phyloP scores from a whole-genome alignment of 2,888 invertebrate genomes.

The Agrotis segetum region DNA sequence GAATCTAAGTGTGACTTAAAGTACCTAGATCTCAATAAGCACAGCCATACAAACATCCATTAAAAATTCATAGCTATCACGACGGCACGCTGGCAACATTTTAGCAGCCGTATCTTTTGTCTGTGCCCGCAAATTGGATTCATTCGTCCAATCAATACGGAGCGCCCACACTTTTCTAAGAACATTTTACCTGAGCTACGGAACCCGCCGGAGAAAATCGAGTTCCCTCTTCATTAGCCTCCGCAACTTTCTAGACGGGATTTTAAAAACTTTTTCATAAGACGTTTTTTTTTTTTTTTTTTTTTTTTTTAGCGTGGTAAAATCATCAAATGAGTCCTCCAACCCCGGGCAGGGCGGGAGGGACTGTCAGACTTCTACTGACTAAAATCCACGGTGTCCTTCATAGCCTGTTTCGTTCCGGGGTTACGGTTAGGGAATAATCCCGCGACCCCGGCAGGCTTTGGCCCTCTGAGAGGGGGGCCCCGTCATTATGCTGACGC shows the following conservation, averaged over 20 bases:
- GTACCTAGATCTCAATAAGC: constrained; percentile 1
- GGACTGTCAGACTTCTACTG: no score
- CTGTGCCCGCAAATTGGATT: constrained; percentile 77
- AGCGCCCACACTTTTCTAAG: constrained; percentile 56
- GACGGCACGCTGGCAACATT: constrained; percentile 10
- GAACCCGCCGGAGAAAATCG: constrained; percentile 77
- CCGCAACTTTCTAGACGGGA: constrained; percentile 75
- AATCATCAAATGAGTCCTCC: no score
- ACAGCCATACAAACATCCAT: background rate
- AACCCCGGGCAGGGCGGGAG: no score
- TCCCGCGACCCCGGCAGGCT: no score
- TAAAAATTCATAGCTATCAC: constrained; percentile 12
- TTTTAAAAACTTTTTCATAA: constrained; percentile 82
- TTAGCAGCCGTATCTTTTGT: constrained; percentile 36
- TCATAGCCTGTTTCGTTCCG: no score
- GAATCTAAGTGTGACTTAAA: background rate
- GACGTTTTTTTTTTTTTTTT: no score
- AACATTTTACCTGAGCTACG: constrained; percentile 52
- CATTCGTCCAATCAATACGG: constrained; percentile 78
- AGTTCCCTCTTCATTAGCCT: constrained; percentile 87
- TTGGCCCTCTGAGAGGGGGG: no score
- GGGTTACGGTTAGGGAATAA: no score
- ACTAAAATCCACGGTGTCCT: no score
- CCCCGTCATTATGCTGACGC: no score
- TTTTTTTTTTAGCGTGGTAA: no score